phyloP scores from a whole-genome alignment of 1,140 invertebrate genomes.

The Aphelinus certus region DNA sequence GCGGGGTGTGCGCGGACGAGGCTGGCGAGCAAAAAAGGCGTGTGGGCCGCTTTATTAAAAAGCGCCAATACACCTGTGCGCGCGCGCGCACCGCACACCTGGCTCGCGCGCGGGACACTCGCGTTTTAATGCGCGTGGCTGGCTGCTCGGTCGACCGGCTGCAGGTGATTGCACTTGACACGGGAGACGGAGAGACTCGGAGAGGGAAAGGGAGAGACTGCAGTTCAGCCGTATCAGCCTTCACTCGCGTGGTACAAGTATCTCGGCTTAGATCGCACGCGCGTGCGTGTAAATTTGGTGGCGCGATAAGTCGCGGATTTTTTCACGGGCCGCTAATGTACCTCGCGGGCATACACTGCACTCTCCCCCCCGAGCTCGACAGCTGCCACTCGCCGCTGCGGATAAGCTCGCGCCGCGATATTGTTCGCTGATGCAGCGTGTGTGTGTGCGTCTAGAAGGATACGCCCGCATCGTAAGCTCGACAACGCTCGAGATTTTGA shows the following conservation, averaged over 20 bases:
- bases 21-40: not conserved
- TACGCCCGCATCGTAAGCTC: no score
- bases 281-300: slow-evolving; percentile 35
- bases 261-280: slow-evolving; percentile 18
- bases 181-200: slow-evolving; percentile 40
- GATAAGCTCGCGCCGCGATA: no score
- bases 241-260: not conserved
- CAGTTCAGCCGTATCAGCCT: no score
- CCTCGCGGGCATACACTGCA: no score
- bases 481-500: no score
- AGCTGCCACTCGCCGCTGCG: no score
- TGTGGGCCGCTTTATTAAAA: slow-evolving; percentile 7
- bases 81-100: not conserved
- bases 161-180: slow-evolving; percentile 47
- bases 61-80: slow-evolving; percentile 23
- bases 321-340: not conserved
- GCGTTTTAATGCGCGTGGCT: slow-evolving; percentile 27
- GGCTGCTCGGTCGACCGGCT: slow-evolving; percentile 25
- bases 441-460: no score
- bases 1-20: no score
- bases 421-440: no score
- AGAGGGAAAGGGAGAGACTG: not conserved
- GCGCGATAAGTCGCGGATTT: slow-evolving; percentile 34
- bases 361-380: no score
- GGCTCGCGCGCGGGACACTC: not conserved